Evolutionary conservation across 2,888 invertebrate species (phyloP).

Genomic region (Pimpla rufipes): DNA sequence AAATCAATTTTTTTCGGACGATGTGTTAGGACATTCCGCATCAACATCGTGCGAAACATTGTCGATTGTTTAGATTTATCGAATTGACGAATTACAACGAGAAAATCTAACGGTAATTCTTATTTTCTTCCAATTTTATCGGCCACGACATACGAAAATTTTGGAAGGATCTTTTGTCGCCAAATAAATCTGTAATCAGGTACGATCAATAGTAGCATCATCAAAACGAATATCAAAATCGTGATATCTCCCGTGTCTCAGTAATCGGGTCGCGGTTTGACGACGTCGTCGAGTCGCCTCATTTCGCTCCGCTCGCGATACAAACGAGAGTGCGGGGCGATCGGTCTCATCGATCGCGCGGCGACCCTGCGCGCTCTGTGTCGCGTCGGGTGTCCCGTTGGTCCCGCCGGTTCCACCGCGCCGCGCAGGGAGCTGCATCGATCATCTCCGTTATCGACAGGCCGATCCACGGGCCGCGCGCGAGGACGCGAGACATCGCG

Average conservation of each 20-base stretch:
- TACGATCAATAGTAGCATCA: neutral
- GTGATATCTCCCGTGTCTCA: neutral
- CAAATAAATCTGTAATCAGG: no score
- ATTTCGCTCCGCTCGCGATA: conserved; percentile 19
- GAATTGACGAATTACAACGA: conserved; percentile 61
- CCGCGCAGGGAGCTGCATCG: conserved; percentile 79
- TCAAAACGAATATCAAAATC: neutral
- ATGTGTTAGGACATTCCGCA: no score
- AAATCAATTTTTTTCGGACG: no score
- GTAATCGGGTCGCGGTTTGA: conserved; percentile 51
- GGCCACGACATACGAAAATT: no score
- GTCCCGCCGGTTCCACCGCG: conserved; percentile 48
- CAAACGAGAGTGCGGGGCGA: conserved; percentile 59
- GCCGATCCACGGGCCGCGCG: conserved; percentile 77
- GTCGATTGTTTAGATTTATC: no score
- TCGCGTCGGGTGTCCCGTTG: conserved; percentile 52
- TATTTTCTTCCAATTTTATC: no score
- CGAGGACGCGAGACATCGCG: conserved; percentile 77
- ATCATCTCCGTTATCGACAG: conserved; percentile 84
- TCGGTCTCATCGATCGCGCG: conserved; percentile 61
- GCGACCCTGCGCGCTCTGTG: no score
- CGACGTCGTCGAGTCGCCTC: conserved; percentile 38
- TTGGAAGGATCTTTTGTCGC: no score
- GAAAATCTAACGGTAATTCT: no score
- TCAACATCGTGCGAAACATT: no score